Base-by-base conservation (phyloP, 2,113 vertebrate species). In the Mus spicilegus region DNA sequence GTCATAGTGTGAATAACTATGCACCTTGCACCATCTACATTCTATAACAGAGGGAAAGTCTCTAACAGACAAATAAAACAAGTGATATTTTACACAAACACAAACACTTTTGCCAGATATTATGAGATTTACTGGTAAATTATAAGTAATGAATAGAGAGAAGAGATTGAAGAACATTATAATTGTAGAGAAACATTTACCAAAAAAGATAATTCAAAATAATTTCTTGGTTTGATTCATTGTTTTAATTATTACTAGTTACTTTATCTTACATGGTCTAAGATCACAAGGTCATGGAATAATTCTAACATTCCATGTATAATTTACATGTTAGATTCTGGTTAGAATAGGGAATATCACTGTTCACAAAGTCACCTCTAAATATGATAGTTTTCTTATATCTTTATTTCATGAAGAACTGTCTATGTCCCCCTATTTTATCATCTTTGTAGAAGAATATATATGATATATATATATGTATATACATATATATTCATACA, bases 261-360 rank as follows among this genome's bases (percentile, higher is more conserved):
- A 88, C 76, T 81, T 88, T 94, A 94, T 82, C 70, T 94, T 95
- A 85, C 58, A 84, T 81, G 78, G 63, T 69, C 49, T 28, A 70
- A 76, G 65, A 77, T 24, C 65, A 96, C 88, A 93, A 67, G 11
- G 89, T 94, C 73, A 65, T 89, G 22, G 91, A 96, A 94, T 58
- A 95, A 95, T 92, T 90, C 92, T 8, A 70, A 84, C 42, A 91
- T 78, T 91, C 20, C 56, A 75, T 58, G 39, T 49, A 19, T 54
- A 88, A 92, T 97, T 96, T 93, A 95, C 46, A 95, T 73, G 39
- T 63, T 90, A 93, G 26, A 7, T 46, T 94, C 39, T 94, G 26
- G 36, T 65, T 92, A 90, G 28, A 85, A 81, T 90, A 93, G 67
- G 54, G 76, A 85, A 33, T 93, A 72, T 65, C 63, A 90, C n/a